Evolutionary conservation across 2,797 vertebrate genomes (phyloP), one percentile per base, ranked within the genome.

Genomic region (Amblyopsis hoosieri): DNA sequence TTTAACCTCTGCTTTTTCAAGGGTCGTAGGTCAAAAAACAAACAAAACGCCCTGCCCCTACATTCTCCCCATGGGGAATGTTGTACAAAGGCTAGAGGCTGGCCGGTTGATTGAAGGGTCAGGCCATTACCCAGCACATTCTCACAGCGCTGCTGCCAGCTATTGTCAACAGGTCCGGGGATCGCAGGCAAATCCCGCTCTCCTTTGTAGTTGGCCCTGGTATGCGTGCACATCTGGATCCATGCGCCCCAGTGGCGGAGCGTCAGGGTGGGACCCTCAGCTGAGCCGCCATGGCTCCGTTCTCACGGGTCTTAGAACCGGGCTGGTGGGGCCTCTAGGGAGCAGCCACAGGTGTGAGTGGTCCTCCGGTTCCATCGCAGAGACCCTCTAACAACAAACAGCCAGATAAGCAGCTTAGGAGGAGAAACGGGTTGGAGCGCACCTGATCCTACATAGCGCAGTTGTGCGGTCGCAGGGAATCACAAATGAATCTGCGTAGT

Each of bases 191-290:
- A 85, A 81, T 76, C 85, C 78, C 3, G 50, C 50, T 12, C 46
- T 53, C 49, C 67, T 87, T 81, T 84, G 78, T 80, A 72, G 71
- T 64, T 45, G 49, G 54, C 0, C 46, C 69, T 80, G 79, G 82
- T 87, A 85, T 80, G 79, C 66, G 65, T 69, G 49, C 62, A 88
- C 89, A 85, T 83, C 82, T 88, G 86, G 81, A 85, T 81, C 81
- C 73, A 78, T 66, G 60, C 61, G 31, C 42, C 54, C 52, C 46
- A 45, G 48, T 33, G 45, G 56, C 53, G 50, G 76, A 31, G 67
- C 15, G 54, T 55, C 65, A 66, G 76, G 81, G 84, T 70, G 72
- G 76, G 76, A 64, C 66, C 19, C n/a, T 54, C 12, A 12, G 13
- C 56, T 54, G 54, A 60, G 67, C 19, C 17, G 23, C 59, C 49